Evolutionary conservation across 2,888 invertebrate species (phyloP).

Genomic region (Clunio marinus): DNA sequence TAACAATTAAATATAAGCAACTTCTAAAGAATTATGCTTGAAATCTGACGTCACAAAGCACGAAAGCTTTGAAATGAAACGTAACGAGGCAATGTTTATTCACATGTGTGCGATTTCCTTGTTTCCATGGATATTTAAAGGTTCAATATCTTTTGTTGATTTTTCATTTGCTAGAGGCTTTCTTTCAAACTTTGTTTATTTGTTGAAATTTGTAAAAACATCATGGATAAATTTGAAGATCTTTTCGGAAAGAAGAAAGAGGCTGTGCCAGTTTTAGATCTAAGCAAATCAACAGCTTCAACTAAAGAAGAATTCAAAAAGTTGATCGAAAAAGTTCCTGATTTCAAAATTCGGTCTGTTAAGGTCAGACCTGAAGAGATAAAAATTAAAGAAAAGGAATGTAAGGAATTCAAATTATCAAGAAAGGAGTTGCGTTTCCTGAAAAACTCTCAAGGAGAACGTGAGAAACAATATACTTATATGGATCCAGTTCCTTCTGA

Average conservation of each 20-base stretch:
- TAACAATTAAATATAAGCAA: too few species aligned
- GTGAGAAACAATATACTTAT: slow-evolving; percentile 50
- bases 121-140: too few species aligned
- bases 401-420: slow-evolving; percentile 64
- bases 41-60: too few species aligned
- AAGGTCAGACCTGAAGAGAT: slow-evolving; percentile 76
- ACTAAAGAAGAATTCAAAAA: slow-evolving; percentile 78
- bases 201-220: neutral
- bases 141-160: too few species aligned
- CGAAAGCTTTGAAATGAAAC: too few species aligned
- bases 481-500: slow-evolving; percentile 77
- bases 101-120: too few species aligned
- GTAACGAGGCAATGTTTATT: too few species aligned
- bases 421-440: slow-evolving; percentile 64
- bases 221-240: slow-evolving; percentile 71
- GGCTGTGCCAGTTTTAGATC: slow-evolving; percentile 74
- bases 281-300: slow-evolving; percentile 72
- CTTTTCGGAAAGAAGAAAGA: slow-evolving; percentile 81
- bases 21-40: too few species aligned
- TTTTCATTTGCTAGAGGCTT: neutral
- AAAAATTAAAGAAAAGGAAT: slow-evolving; percentile 69
- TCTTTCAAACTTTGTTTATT: too few species aligned
- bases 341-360: slow-evolving; percentile 83
- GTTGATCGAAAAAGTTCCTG: slow-evolving; percentile 80
- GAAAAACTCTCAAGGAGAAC: slow-evolving; percentile 47